Evolutionary conservation across 2,888 invertebrate genomes (phyloP), one percentile per base, ranked within the genome.

Genomic region (Nephrocerus scutellatus): DNA sequence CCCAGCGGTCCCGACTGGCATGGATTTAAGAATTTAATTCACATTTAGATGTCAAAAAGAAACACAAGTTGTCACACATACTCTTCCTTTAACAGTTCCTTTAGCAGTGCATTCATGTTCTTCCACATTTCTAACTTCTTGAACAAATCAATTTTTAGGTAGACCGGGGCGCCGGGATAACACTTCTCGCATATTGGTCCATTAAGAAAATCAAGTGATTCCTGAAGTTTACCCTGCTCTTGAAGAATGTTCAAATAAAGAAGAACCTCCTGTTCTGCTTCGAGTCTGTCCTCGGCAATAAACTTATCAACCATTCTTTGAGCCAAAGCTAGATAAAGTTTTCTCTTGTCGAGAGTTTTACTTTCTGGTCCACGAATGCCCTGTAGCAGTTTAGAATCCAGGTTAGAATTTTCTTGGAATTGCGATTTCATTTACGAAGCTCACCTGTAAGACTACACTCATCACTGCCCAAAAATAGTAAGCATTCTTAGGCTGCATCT

Each of bases 391-490:
- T n/a, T n/a, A n/a, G n/a, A n/a, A n/a, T n/a, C n/a, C n/a, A n/a
- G 21, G 21, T 22, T 20, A 29, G 26, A 21, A 19, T 12, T 34
- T n/a, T 16, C 8, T 15, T 30, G 12, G n/a, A n/a, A n/a, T n/a
- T n/a, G n/a, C n/a, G n/a, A n/a, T n/a, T n/a, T n/a, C n/a, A n/a
- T n/a, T n/a, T n/a, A n/a, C 16, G 1, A 13, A 13, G 49, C 49
- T 50, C 55, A 88, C 90, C 77, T 96, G 96, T 73, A 96, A 78
- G 15, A 96, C 83, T 52, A 92, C 80, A 63, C 95, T 95, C 88
- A 96, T 95, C 8, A 97, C 85, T 14, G 90, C 88, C 98, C 97
- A 98, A 66, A 92, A 95, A 64, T 93, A 95, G 64, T 97, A 97
- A 0, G 93, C 93, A 65, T 90, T 91, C 66, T 95, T 95, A 3